These are phyloP conservation scores for Mus spretus DNA, from an alignment of 2,797 vertebrate genomes.

Conservation along the genomic window DNA sequence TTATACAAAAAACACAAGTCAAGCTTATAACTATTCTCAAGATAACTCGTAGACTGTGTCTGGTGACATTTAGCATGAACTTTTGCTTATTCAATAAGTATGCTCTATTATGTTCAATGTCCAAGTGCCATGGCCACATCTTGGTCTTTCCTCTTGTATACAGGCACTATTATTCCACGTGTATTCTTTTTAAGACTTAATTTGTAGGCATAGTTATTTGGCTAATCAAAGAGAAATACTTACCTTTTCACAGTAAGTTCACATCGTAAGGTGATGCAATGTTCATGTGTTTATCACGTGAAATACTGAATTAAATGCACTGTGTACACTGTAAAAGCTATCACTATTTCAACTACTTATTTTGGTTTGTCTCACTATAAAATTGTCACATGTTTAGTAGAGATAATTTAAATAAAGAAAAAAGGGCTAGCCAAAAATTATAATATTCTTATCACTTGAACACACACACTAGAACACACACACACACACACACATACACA, in stretches of 20 bases:
- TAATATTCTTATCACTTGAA: neutral
- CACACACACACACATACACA: no score
- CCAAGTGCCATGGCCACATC: neutral
- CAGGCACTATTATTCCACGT: slow-evolving; percentile 33
- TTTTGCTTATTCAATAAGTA: slow-evolving; percentile 51
- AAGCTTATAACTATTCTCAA: slow-evolving; percentile 47
- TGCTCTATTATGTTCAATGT: neutral
- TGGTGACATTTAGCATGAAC: slow-evolving; percentile 37
- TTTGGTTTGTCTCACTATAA: slow-evolving; percentile 31
- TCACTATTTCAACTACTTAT: slow-evolving; percentile 19
- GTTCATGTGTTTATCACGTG: neutral
- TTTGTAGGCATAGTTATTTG: neutral
- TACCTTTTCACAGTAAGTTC: neutral
- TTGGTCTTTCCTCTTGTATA: slow-evolving; percentile 30
- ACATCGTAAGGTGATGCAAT: neutral
- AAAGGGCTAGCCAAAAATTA: slow-evolving; percentile 28
- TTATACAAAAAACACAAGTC: slow-evolving; percentile 56
- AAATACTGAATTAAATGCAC: neutral
- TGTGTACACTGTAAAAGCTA: neutral
- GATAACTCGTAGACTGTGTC: slow-evolving; percentile 17
- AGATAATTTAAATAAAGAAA: slow-evolving; percentile 35
- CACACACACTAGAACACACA: neutral
- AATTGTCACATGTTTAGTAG: neutral
- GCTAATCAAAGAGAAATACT: slow-evolving; percentile 4
- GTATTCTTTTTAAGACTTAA: neutral